Evolutionary conservation across 1,140 invertebrate genomes (phyloP), one percentile per base, ranked within the genome.

Genomic region (Dendroctonus ponderosae): DNA sequence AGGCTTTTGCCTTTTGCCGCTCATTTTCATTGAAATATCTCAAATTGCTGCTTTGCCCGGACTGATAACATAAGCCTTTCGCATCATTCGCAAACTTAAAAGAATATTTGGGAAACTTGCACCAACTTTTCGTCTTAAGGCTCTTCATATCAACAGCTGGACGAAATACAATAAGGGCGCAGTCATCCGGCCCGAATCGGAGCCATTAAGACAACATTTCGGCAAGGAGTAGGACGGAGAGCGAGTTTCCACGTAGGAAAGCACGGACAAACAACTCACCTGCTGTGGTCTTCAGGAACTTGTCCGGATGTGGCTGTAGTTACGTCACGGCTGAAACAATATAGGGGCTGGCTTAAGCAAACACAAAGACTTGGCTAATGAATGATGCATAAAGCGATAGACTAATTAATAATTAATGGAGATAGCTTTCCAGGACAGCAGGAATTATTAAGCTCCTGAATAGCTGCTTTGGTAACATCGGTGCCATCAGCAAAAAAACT

Each of bases 261-360:
- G 15, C 26, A 44, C 42, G 50, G 7, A 62, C 43, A 53, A 15
- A 53, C 6, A 37, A 67, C 65, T 67, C 51, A 67, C 65, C 65
- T 67, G 64, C 8, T 60, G 42, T 41, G 58, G 58, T 67, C 65
- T 60, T 46, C 65, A 67, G 65, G 58, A 67, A 67, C 48, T 67
- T 59, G 65, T 61, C 65, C 65, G 65, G 65, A 67, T 61, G 65
- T 67, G 58, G 65, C 58, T 60, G 57, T 56, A 48, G 65, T 61
- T 61, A 67, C 65, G 65, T 67, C 65, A 49, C 65, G 51, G 65
- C 65, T 67, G 65, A 67, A 67, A 67, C 65, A 67, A 67, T 58
- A 67, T 46, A 14, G 14, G 43, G 54, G 12, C 37, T n/a, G 26
- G 57, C 57, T 61, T 61, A 67, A 43, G 38, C 48, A 60, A 67